These are phyloP conservation scores for Pachyuromys duprasi DNA, from an alignment of 2,797 vertebrate genomes.

Conservation along the genomic window DNA sequence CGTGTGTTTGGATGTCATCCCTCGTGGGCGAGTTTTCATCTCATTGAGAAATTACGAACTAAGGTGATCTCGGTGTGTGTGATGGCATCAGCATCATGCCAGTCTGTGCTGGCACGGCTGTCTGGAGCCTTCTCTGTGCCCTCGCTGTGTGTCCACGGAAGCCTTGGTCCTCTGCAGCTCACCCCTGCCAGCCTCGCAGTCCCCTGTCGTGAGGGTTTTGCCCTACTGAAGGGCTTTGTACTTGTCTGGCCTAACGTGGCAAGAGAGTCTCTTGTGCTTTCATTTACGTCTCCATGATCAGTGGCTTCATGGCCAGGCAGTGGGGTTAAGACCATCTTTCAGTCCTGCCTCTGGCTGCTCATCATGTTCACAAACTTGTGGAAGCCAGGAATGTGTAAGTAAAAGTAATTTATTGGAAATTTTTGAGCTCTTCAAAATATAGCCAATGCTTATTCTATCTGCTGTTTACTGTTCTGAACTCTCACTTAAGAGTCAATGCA, in stretches of 20 bases:
- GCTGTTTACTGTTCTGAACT: neutral
- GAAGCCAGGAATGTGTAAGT: neutral
- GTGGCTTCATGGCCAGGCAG: neutral
- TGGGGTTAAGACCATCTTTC: neutral
- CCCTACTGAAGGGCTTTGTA: neutral
- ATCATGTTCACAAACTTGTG: conserved; percentile 20
- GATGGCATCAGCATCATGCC: neutral
- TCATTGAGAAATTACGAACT: conserved; percentile 22
- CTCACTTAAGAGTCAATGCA: neutral
- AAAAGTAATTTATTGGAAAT: neutral
- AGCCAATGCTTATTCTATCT: neutral
- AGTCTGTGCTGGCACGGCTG: neutral
- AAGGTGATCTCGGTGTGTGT: neutral
- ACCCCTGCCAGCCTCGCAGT: neutral
- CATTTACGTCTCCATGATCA: neutral
- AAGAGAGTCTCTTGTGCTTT: neutral
- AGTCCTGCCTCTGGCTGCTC: neutral
- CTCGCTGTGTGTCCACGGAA: no score
- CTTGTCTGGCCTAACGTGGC: neutral
- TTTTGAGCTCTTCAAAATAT: neutral
- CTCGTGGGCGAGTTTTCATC: neutral
- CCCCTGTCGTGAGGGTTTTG: neutral
- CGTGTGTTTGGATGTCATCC: neutral
- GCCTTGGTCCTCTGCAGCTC: neutral
- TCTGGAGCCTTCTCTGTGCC: neutral